Conservation (phyloP, 2,888 invertebrate species). For the Drosophila prostipennis region DNA sequence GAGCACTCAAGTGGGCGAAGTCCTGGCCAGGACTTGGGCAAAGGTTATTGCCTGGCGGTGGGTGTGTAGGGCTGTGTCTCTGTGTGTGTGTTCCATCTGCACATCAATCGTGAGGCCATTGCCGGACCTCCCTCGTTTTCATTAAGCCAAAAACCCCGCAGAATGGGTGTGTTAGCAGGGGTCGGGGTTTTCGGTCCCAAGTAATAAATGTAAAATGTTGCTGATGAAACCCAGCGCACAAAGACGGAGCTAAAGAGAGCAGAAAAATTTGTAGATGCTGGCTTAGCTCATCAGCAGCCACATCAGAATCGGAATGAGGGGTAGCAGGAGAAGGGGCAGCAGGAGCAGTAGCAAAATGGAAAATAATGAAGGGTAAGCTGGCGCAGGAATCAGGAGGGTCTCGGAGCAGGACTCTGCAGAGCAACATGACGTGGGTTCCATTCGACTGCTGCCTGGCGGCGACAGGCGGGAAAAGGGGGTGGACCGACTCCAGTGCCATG, state of each 20-base stretch:
- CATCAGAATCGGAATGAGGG: slow-evolving; percentile 9
- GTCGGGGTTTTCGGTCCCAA: slow-evolving; percentile 51
- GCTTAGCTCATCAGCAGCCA: slow-evolving; percentile 57
- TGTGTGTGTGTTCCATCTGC: slow-evolving; percentile 61
- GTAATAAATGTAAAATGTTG: slow-evolving; percentile 79
- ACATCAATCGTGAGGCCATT: slow-evolving; percentile 73
- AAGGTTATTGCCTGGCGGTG: slow-evolving; percentile 45
- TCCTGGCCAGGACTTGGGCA: slow-evolving; percentile 41
- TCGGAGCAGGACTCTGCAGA: slow-evolving; percentile 43
- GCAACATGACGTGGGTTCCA: slow-evolving; percentile 77
- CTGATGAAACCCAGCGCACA: slow-evolving; percentile 74
- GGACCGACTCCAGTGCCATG: slow-evolving; percentile 23
- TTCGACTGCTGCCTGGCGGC: slow-evolving; percentile 77
- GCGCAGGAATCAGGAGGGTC: neutral
- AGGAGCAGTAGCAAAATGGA: slow-evolving; percentile 40
- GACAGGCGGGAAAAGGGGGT: slow-evolving; percentile 53
- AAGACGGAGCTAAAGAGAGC: slow-evolving; percentile 60
- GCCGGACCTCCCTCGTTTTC: slow-evolving; percentile 68
- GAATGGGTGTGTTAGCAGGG: slow-evolving; percentile 19
- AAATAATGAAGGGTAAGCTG: slow-evolving; percentile 73
- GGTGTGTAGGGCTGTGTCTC: slow-evolving; percentile 3
- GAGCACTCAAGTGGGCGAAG: slow-evolving; percentile 72
- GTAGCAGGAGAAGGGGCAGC: neutral
- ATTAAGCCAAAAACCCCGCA: slow-evolving; percentile 56
- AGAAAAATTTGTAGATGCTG: slow-evolving; percentile 73